Conservation (phyloP, 2,888 invertebrate species). For the Heliconius erato region DNA sequence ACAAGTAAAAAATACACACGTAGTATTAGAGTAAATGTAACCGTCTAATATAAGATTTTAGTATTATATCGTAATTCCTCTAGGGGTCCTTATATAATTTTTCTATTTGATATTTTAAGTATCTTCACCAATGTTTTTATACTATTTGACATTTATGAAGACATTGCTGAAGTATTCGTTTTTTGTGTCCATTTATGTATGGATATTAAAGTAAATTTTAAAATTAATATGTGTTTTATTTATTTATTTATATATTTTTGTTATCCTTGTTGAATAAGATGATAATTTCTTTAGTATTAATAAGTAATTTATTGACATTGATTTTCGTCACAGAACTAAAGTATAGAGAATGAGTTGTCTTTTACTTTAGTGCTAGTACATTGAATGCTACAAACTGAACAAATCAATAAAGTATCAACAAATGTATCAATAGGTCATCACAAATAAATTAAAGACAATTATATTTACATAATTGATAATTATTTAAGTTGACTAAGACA, state of each 20-base stretch:
- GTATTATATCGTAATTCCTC: constrained; percentile 73
- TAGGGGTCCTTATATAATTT: constrained; percentile 75
- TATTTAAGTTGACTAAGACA: no score
- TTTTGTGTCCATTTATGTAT: constrained; percentile 80
- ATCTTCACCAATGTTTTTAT: constrained; percentile 78
- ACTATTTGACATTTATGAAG: constrained; percentile 64
- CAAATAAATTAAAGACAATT: no score
- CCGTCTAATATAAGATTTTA: constrained; percentile 71
- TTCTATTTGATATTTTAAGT: constrained; percentile 77
- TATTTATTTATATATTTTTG: constrained; percentile 19
- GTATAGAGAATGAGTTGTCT: no score
- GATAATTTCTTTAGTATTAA: neutral
- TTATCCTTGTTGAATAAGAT: neutral
- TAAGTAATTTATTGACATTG: neutral
- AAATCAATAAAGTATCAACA: no score
- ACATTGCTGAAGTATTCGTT: constrained; percentile 76
- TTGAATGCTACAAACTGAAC: no score
- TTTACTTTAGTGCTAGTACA: no score
- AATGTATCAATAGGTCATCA: no score
- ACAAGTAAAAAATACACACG: constrained; percentile 53
- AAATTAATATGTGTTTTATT: constrained; percentile 61
- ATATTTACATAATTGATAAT: no score
- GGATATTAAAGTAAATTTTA: constrained; percentile 79
- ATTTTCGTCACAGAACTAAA: neutral
- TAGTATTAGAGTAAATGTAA: constrained; percentile 64